Evolutionary conservation across 2,888 invertebrate species (phyloP), one percentile per base, ranked within the genome.

Genomic region (Watsonalla binaria): DNA sequence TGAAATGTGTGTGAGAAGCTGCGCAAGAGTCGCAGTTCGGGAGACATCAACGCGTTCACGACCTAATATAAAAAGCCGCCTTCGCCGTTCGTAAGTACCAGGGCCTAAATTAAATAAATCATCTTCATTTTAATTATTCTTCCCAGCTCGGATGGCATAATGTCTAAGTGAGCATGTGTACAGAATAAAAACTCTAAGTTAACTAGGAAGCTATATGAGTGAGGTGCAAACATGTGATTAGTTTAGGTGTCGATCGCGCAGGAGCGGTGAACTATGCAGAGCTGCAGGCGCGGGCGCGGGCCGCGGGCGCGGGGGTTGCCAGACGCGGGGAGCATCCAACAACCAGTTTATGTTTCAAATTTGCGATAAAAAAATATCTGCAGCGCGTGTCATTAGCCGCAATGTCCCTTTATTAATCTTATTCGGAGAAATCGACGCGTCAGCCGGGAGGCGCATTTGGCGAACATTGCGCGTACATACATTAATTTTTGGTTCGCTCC

Each of bases 381-480:
- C 86, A 81, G 74, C 80, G 84, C 82, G 87, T 88, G 88, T 88
- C 89, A 87, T 88, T 88, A 88, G 85, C 86, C 86, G 82, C 70
- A 67, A 66, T 69, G 62, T 62, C 63, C 67, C 62, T 87, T 88
- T 86, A 87, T 88, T 88, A 86, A 86, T 86, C 83, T 84, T 84
- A 84, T 87, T 87, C 88, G 84, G 82, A 82, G 88, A 87, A 87
- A 86, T 86, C 88, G 82, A 80, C 84, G 85, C 87, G 84, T 85
- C 84, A 78, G 74, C 74, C 68, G 63, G 56, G 45, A 65, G 54
- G 52, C 68, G 54, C 60, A 58, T 42, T 42, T 11, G 42, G 42
- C 11, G 42, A 42, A 42, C 42, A 42, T 42, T 24, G 24, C 24
- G 24, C 24, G 24, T 24, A 24, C 24, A 24, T 24, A 24, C 24